phyloP scores from a whole-genome alignment of 2,113 vertebrate species.

The Nycticryphes semicollaris region DNA sequence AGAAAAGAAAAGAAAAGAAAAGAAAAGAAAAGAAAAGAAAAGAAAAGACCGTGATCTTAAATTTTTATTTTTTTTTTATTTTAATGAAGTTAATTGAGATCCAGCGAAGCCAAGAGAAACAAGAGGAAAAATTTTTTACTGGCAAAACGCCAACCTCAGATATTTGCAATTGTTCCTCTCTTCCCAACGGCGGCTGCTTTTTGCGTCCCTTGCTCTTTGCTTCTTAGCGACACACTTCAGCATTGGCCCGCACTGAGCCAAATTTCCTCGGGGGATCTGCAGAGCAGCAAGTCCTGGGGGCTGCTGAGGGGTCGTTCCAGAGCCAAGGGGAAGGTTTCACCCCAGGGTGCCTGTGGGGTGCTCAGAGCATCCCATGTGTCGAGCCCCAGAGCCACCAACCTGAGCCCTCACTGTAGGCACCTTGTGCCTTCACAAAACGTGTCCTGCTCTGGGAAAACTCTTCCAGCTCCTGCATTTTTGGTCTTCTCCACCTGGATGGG shows the following conservation, averaged over 20 bases:
- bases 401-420: background rate
- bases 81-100: background rate
- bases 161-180: background rate
- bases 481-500: background rate
- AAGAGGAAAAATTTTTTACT: background rate
- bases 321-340: background rate
- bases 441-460: background rate
- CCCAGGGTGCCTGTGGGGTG: background rate
- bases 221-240: background rate
- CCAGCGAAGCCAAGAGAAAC: background rate
- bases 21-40: background rate
- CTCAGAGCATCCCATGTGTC: accelerated
- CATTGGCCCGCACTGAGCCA: background rate
- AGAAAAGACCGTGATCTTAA: background rate
- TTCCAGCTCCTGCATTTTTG: background rate
- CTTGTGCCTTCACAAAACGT: accelerated
- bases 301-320: accelerated
- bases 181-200: background rate
- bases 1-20: no score
- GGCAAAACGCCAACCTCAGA: background rate
- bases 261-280: background rate
- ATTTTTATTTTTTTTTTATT: background rate
- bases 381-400: background rate
- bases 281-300: background rate
- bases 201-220: background rate